Conservation (phyloP, 2,888 invertebrate species). For the Epicampocera succincta region DNA sequence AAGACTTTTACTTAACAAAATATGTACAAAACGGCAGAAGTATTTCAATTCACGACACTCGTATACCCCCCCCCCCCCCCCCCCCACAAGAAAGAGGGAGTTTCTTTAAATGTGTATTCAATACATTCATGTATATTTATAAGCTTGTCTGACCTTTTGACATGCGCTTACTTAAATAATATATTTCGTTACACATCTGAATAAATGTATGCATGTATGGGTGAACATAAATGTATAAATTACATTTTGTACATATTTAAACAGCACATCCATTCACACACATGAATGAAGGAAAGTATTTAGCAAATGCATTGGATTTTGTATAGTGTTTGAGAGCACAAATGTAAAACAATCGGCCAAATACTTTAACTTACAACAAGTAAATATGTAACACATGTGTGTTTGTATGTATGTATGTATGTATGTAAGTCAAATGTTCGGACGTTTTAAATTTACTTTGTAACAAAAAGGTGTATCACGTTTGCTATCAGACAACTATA, state of each 20-base stretch:
- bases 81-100: constrained; percentile 54
- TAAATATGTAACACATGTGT: too few species aligned
- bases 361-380: neutral
- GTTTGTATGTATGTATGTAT: neutral
- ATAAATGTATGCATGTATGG: constrained; percentile 3
- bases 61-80: too few species aligned
- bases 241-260: constrained; percentile 37
- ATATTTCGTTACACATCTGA: constrained; percentile 62
- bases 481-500: too few species aligned
- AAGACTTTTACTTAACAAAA: constrained; percentile 55
- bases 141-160: constrained; percentile 70
- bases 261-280: neutral
- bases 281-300: neutral
- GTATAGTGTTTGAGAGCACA: neutral
- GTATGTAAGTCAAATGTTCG: too few species aligned
- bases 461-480: too few species aligned
- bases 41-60: constrained; percentile 25
- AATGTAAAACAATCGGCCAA: neutral
- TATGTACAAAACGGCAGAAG: constrained; percentile 31
- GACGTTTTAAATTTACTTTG: too few species aligned
- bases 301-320: neutral
- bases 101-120: constrained; percentile 60
- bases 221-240: constrained; percentile 37
- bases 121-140: constrained; percentile 64
- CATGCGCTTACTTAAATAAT: constrained; percentile 69